Evolutionary conservation across 2,113 vertebrate genomes (phyloP).

Genomic region (Gymnarchus niloticus): DNA sequence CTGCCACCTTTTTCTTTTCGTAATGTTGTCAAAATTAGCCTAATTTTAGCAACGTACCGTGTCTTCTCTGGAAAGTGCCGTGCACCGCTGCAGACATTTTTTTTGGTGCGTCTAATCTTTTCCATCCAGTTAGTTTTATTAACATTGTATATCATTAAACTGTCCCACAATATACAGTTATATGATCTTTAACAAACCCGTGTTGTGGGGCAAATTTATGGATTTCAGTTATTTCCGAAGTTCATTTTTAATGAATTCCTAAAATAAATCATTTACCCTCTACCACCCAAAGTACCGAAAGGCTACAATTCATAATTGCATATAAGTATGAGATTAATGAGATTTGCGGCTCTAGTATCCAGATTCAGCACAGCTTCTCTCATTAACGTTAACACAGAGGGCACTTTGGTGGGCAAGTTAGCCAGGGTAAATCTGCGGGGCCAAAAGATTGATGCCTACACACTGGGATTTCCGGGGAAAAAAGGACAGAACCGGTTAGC

Average conservation of each 20-base stretch:
- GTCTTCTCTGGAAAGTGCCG: not conserved
- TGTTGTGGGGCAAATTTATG: not conserved
- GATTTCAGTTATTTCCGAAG: not conserved
- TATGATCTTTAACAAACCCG: not conserved
- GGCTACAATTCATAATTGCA: not conserved
- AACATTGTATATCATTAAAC: not conserved
- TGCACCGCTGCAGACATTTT: not conserved
- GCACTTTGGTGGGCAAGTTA: too few species aligned
- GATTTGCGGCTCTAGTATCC: not conserved
- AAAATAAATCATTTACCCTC: not conserved
- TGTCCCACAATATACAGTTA: not conserved
- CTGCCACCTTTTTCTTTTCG: not conserved
- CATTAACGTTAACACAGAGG: not conserved
- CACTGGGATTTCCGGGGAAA: too few species aligned
- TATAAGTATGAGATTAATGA: not conserved
- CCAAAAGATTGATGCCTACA: too few species aligned
- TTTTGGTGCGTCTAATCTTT: not conserved
- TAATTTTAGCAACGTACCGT: not conserved
- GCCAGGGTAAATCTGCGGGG: too few species aligned
- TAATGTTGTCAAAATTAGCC: not conserved
- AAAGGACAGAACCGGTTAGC: not conserved
- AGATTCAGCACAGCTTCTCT: not conserved
- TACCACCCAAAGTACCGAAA: not conserved
- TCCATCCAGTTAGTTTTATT: not conserved
- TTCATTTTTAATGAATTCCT: not conserved